Evolutionary conservation across 2,797 vertebrate genomes (phyloP).

Genomic region (Onychomys leucogaster): DNA sequence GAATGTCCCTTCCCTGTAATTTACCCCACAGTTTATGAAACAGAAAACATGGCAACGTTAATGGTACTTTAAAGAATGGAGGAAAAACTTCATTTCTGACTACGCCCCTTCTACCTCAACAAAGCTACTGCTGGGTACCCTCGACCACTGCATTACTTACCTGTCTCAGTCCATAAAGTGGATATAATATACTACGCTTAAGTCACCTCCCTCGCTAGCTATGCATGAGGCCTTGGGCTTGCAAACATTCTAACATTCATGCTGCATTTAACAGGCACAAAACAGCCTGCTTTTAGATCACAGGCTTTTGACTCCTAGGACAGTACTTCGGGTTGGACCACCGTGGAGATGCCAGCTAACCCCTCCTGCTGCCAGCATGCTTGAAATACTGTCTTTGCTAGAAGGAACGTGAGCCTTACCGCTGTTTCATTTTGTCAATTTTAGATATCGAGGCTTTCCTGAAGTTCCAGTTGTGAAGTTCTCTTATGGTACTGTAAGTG

Average conservation of each 20-base stretch:
- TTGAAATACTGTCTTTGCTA: constrained; percentile 9
- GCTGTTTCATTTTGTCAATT: neutral
- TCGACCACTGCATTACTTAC: neutral
- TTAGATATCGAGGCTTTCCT: neutral
- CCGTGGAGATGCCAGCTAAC: neutral
- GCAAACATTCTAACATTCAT: neutral
- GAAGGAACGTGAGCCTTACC: neutral
- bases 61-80: neutral
- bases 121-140: neutral
- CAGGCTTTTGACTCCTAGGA: neutral
- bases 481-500: neutral
- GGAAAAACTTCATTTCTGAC: neutral
- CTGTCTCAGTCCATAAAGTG: neutral
- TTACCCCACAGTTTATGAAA: constrained; percentile 44
- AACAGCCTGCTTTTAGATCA: neutral
- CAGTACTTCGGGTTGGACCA: neutral
- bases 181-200: neutral
- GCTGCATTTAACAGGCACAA: constrained; percentile 18
- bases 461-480: neutral
- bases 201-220: neutral
- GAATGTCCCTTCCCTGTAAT: neutral
- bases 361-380: neutral
- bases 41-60: constrained; percentile 6
- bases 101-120: neutral
- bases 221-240: neutral